A percentile compares a stretch with the other conserved stretches of the same genome.
Conservation (phyloP, 2,113 vertebrate genomes). For the Datnioides undecimradiatus region DNA sequence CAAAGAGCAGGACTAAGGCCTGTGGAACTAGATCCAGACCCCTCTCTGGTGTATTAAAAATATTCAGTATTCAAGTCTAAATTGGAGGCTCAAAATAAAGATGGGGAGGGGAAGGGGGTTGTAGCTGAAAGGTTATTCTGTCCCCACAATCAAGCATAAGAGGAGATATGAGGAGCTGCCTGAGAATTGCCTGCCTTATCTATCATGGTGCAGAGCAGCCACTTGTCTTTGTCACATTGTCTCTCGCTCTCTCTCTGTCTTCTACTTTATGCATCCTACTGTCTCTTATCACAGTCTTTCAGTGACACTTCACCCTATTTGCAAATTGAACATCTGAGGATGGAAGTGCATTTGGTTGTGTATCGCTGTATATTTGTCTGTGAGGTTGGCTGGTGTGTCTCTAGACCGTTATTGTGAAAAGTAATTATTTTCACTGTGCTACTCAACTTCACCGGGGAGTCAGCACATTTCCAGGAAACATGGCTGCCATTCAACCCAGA, state of each 20-base stretch:
- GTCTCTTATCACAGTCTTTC: slow-evolving; percentile 46
- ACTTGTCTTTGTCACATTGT: slow-evolving; percentile 42
- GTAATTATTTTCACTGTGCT: slow-evolving; percentile 15
- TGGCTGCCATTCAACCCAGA: not conserved
- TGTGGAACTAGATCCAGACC: slow-evolving; percentile 18
- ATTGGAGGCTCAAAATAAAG: slow-evolving; percentile 23
- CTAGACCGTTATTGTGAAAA: not conserved
- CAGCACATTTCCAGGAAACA: slow-evolving; percentile 12
- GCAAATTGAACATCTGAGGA: slow-evolving; percentile 24
- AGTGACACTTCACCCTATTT: slow-evolving; percentile 53
- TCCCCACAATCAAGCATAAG: slow-evolving; percentile 34
- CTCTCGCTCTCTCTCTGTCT: slow-evolving; percentile 1
- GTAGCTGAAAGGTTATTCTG: slow-evolving; percentile 38
- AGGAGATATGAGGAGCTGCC: slow-evolving; percentile 37
- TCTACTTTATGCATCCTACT: slow-evolving; percentile 15
- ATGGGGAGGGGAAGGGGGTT: not conserved
- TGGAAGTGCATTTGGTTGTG: not conserved
- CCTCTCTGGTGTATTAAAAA: slow-evolving; percentile 1
- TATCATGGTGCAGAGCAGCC: slow-evolving; percentile 29
- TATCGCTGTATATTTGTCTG: slow-evolving; percentile 6
- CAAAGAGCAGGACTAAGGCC: not conserved
- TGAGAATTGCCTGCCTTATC: slow-evolving; percentile 58
- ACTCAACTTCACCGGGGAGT: not conserved
- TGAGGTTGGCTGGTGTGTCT: not conserved
- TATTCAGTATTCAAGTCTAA: slow-evolving; percentile 4